phyloP scores from a whole-genome alignment of 2,797 vertebrate genomes.

The Sphenodon punctatus region DNA sequence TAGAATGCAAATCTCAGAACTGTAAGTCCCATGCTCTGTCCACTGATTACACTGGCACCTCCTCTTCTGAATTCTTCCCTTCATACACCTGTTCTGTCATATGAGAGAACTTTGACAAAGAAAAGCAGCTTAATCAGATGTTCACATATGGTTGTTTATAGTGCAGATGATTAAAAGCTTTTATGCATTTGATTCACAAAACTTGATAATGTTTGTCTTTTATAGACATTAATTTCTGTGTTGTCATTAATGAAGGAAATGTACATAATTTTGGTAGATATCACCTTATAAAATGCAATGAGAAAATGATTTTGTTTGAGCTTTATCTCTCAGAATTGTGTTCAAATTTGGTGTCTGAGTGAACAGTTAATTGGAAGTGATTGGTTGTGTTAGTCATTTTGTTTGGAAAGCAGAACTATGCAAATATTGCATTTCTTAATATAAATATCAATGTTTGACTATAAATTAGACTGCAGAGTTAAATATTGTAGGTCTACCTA shows the following conservation, averaged over 20 bases:
- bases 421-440: neutral
- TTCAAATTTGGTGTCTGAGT: neutral
- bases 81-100: neutral
- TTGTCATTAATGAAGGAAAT: neutral
- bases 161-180: conserved; percentile 11
- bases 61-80: neutral
- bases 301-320: neutral
- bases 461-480: neutral
- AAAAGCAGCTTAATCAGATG: conserved; percentile 1
- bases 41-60: too few species aligned
- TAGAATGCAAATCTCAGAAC: too few species aligned
- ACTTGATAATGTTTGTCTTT: neutral
- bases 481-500: fast-evolving
- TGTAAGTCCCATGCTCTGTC: too few species aligned
- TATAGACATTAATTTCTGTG: neutral
- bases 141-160: conserved; percentile 13
- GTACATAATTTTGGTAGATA: neutral
- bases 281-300: neutral
- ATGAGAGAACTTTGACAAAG: neutral
- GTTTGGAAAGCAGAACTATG: neutral
- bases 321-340: neutral
- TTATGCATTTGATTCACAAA: neutral
- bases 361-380: neutral
- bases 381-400: neutral
- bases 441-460: neutral